Conservation (phyloP, 2,888 invertebrate species). For the Electrophaes corylata region DNA sequence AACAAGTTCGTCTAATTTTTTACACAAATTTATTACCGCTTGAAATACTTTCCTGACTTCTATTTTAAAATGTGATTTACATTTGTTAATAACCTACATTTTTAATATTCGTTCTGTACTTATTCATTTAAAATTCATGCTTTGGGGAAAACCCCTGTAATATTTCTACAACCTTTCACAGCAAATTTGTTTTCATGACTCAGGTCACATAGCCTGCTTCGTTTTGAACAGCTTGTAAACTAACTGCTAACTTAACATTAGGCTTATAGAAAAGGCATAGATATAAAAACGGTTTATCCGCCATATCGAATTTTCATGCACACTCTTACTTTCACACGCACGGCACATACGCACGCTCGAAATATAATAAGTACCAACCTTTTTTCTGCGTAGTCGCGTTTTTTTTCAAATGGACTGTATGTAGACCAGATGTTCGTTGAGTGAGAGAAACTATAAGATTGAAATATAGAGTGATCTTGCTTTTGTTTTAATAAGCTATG, state of each 20-base stretch:
- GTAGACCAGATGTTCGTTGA: no score
- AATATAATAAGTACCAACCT: no score
- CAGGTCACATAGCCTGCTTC: not conserved
- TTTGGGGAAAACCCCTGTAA: not conserved
- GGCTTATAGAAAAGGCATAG: no score
- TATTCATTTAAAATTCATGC: not conserved
- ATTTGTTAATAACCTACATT: not conserved
- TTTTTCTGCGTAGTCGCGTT: no score
- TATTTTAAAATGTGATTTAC: not conserved
- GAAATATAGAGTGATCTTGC: not conserved
- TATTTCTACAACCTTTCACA: not conserved
- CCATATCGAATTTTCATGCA: no score
- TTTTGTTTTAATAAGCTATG: not conserved
- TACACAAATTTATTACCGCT: not conserved
- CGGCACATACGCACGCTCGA: no score
- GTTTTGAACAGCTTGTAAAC: not conserved
- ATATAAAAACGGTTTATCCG: no score
- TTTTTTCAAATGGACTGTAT: no score
- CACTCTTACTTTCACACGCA: no score
- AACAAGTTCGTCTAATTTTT: constrained; percentile 45
- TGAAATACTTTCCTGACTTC: no score
- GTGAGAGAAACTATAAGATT: no score
- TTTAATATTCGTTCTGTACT: not conserved
- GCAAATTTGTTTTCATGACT: not conserved
- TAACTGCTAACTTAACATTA: no score